phyloP scores from a whole-genome alignment of 2,113 vertebrate species.

The Phylloscopus trochiloides region DNA sequence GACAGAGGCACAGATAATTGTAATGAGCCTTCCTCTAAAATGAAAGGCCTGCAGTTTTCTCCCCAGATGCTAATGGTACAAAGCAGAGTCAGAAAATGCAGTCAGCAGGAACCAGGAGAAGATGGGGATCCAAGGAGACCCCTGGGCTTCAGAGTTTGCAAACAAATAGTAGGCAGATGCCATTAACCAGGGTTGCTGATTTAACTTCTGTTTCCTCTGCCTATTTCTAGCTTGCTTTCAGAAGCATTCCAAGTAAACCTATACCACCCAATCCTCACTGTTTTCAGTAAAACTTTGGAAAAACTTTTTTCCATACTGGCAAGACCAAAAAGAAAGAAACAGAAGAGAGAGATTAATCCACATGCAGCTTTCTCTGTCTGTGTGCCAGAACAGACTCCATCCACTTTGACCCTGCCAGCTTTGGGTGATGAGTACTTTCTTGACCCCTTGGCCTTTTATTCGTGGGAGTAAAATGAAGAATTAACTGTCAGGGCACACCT shows the following conservation, averaged over 20 bases:
- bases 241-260: neutral
- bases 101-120: neutral
- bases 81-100: slow-evolving; percentile 7
- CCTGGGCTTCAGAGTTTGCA: neutral
- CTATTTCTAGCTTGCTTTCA: neutral
- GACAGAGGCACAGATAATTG: slow-evolving; percentile 16
- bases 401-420: neutral
- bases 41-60: slow-evolving; percentile 38
- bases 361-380: neutral
- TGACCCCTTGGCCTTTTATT: neutral
- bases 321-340: neutral
- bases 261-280: neutral
- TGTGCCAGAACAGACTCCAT: neutral
- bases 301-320: neutral
- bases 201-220: neutral
- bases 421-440: neutral
- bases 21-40: slow-evolving; percentile 5
- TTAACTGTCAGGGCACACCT: slow-evolving; percentile 36
- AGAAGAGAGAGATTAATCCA: neutral
- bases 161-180: neutral
- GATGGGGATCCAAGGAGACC: neutral
- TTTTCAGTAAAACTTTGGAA: neutral
- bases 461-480: neutral
- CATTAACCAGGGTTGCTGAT: neutral
- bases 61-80: neutral